Percentiles rank a stretch among this genome's conserved stretches.
Evolutionary conservation across 2,113 vertebrate genomes (phyloP).

Genomic region (Poecilia latipinna): DNA sequence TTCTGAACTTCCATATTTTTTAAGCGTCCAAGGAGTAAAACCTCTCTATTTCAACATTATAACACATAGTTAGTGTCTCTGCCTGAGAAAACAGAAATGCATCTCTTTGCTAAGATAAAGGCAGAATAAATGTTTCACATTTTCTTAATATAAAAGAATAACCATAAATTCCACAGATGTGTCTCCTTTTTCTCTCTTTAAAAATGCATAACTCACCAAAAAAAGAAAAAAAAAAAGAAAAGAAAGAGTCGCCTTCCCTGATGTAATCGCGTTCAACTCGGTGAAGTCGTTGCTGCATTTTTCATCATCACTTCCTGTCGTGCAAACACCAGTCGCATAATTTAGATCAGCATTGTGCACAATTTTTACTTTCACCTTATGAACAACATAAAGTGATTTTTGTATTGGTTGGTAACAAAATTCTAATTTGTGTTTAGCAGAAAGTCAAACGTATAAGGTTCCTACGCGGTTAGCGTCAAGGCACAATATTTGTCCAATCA

Average conservation of each 20-base stretch:
- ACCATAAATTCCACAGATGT: neutral
- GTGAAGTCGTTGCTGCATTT: neutral
- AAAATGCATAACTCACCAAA: neutral
- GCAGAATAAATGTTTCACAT: too few relatives aligned
- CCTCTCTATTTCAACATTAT: neutral
- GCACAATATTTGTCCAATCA: neutral
- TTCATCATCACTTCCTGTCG: constrained; percentile 1
- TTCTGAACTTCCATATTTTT: too few relatives aligned
- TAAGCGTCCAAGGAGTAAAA: neutral
- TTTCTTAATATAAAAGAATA: neutral
- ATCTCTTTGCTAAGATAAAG: neutral
- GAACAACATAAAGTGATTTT: too few relatives aligned
- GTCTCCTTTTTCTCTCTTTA: neutral
- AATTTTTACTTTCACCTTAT: too few relatives aligned
- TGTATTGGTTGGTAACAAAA: too few relatives aligned
- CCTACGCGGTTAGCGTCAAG: neutral
- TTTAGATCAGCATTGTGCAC: neutral
- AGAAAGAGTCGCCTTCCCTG: neutral
- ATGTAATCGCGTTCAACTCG: neutral
- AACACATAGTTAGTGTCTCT: neutral
- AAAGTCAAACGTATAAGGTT: neutral
- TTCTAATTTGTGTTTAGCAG: neutral
- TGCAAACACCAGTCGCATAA: neutral
- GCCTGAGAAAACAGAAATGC: neutral
- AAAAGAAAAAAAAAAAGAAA: too few relatives aligned